Evolutionary conservation across 2,888 invertebrate genomes (phyloP).

Genomic region (Dicroscelio sp.): DNA sequence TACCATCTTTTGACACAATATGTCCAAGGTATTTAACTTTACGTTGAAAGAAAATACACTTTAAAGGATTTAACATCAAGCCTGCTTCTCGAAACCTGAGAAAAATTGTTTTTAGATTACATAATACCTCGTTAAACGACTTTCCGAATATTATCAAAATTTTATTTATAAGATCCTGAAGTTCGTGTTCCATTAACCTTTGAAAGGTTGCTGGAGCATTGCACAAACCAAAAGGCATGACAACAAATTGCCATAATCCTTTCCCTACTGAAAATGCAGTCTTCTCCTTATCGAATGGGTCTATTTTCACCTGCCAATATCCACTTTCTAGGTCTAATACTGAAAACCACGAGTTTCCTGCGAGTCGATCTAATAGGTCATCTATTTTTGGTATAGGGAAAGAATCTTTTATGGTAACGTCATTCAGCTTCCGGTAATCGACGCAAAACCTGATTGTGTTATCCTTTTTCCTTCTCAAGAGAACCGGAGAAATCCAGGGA

Average conservation of each 20-base stretch:
- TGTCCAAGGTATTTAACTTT: constrained; percentile 55
- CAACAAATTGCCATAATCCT: constrained; percentile 70
- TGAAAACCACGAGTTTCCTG: constrained; percentile 53
- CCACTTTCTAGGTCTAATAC: constrained; percentile 17
- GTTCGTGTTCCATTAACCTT: constrained; percentile 80
- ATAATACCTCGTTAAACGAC: constrained; percentile 70
- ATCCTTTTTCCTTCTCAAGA: constrained; percentile 41
- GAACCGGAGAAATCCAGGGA: constrained; percentile 22
- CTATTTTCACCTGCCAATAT: constrained; percentile 33
- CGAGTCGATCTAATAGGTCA: constrained; percentile 87
- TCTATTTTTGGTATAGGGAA: constrained; percentile 41
- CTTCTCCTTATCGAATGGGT: constrained; percentile 52
- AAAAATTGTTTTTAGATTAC: constrained; percentile 69
- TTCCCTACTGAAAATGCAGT: constrained; percentile 69
- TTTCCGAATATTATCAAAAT: constrained; percentile 78
- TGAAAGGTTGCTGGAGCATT: constrained; percentile 83
- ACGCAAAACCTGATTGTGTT: constrained; percentile 17
- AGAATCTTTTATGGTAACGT: background rate
- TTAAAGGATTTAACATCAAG: constrained; percentile 81
- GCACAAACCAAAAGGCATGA: constrained; percentile 83
- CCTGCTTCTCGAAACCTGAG: constrained; percentile 69
- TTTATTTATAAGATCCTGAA: constrained; percentile 74
- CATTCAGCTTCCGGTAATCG: constrained; percentile 21
- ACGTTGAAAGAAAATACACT: constrained; percentile 54
- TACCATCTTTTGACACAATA: constrained; percentile 56